A percentile compares a stretch with the other conserved stretches of the same genome.
Conservation (phyloP, 2,888 invertebrate genomes). For the Acrobasis repandana region DNA sequence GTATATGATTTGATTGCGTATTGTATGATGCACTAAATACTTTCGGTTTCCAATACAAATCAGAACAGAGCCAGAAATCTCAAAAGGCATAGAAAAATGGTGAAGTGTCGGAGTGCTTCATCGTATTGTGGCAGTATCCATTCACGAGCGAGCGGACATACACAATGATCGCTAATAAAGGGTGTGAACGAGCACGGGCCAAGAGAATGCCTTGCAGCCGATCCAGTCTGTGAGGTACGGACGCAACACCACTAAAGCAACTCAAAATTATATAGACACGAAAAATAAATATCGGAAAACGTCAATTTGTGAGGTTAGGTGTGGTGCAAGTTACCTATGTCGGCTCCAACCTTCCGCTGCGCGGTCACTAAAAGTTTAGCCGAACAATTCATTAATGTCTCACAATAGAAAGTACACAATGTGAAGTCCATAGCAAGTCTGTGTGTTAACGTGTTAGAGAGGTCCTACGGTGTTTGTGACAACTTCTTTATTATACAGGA, state of each 20-base stretch:
- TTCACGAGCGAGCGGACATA: constrained; percentile 80
- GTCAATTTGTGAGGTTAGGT: constrained; percentile 81
- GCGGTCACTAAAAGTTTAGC: constrained; percentile 86
- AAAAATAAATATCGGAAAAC: constrained; percentile 80
- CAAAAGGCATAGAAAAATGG: constrained; percentile 75
- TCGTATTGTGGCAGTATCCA: constrained; percentile 68
- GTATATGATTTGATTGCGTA: constrained; percentile 41
- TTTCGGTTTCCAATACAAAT: constrained; percentile 61
- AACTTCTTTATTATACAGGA: constrained; percentile 46
- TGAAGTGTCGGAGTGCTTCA: constrained; percentile 75
- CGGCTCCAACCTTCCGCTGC: constrained; percentile 87
- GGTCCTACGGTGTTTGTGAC: constrained; percentile 65
- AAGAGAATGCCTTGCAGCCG: constrained; percentile 79
- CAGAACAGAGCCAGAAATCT: constrained; percentile 71
- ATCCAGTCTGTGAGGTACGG: constrained; percentile 82
- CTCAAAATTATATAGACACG: constrained; percentile 81
- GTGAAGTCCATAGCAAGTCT: constrained; percentile 57
- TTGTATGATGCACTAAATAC: constrained; percentile 79
- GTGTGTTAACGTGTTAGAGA: constrained; percentile 57
- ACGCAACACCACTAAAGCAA: constrained; percentile 83
- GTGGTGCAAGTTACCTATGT: constrained; percentile 86
- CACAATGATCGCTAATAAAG: constrained; percentile 80
- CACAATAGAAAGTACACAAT: constrained; percentile 64
- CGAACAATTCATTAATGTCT: constrained; percentile 79
- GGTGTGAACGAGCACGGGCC: constrained; percentile 80